phyloP scores from a whole-genome alignment of 2,113 vertebrate genomes.

The Varanus komodoensis region DNA sequence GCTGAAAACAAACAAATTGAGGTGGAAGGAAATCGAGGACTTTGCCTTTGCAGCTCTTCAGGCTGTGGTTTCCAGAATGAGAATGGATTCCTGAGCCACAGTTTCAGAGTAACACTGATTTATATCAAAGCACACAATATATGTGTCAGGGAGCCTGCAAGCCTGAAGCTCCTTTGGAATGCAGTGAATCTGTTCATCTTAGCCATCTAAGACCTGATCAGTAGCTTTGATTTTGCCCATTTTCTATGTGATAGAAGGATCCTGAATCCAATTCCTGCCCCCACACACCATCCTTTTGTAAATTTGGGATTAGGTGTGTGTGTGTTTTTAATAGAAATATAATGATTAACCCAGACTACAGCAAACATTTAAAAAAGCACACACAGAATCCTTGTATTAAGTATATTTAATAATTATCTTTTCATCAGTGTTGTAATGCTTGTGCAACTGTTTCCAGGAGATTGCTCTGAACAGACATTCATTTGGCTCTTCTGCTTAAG shows the following conservation, averaged over 20 bases:
- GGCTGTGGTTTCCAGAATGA: no score
- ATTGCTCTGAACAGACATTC: not conserved
- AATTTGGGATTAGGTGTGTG: not conserved
- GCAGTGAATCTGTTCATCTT: not conserved
- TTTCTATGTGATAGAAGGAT: slow-evolving; percentile 6
- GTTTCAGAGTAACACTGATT: no score
- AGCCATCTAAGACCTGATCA: not conserved
- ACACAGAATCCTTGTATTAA: slow-evolving; percentile 3
- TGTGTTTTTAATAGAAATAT: not conserved
- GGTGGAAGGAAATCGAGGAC: no score
- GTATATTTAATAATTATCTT: not conserved
- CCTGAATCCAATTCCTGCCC: not conserved
- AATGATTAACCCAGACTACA: not conserved
- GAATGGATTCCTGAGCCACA: no score
- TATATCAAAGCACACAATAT: no score
- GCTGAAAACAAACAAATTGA: no score
- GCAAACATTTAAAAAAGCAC: slow-evolving; percentile 8
- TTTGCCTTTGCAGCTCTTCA: no score
- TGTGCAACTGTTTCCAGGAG: not conserved
- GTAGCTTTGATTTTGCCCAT: not conserved
- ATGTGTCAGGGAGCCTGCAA: no score
- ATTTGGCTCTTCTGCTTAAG: slow-evolving; percentile 8
- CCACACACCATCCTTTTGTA: not conserved
- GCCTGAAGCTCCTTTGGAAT: no score
- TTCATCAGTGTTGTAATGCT: slow-evolving; percentile 4